Conservation (phyloP, 1,140 invertebrate genomes). For the Rhagoletis pomonella region DNA sequence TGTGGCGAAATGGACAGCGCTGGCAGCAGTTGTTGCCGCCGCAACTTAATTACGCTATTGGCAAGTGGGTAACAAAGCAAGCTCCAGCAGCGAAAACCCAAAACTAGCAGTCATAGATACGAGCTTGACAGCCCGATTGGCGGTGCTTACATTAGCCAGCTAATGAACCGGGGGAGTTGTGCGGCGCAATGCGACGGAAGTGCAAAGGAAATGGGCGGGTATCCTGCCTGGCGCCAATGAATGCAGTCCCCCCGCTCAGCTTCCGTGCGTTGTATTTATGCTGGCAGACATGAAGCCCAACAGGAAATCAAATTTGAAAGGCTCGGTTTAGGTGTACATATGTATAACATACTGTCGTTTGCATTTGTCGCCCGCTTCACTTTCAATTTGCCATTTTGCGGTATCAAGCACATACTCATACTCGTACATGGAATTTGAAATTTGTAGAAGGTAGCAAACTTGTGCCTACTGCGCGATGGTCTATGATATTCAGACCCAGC, state of each 20-base stretch:
- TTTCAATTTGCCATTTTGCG: too few species aligned
- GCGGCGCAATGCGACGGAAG: background rate
- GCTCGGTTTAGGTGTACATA: too few species aligned
- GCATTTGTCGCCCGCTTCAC: too few species aligned
- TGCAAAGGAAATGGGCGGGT: slow-evolving; percentile 16
- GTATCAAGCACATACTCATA: too few species aligned
- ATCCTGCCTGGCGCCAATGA: slow-evolving; percentile 18
- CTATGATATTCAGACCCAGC: too few species aligned
- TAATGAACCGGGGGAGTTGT: background rate
- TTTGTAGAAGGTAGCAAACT: too few species aligned
- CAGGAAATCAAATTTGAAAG: background rate
- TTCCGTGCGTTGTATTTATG: background rate
- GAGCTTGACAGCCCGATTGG: background rate
- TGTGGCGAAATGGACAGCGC: slow-evolving; percentile 23
- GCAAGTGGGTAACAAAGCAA: background rate
- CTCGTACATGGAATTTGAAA: too few species aligned
- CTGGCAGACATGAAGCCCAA: background rate
- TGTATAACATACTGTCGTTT: too few species aligned
- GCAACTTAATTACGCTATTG: slow-evolving; percentile 26
- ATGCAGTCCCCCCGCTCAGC: background rate
- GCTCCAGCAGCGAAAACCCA: background rate
- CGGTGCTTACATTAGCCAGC: background rate
- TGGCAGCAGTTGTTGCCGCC: background rate
- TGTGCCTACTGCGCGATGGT: too few species aligned
- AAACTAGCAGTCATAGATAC: background rate